These are phyloP conservation scores for Ataeniobius toweri DNA, from an alignment of 2,797 vertebrate species.

Conservation along the genomic window DNA sequence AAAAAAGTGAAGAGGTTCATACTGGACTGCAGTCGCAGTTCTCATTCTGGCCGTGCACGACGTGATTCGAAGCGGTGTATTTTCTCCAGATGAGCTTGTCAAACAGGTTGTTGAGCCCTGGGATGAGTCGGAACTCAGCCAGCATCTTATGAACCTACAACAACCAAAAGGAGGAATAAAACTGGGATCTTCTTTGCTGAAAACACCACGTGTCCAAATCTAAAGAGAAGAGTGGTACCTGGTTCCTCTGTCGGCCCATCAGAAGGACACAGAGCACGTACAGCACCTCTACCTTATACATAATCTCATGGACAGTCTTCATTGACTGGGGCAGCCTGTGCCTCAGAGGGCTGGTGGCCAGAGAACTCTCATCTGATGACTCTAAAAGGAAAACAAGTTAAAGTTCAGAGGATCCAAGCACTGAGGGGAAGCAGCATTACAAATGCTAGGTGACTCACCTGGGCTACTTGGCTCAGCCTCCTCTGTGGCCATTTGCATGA, in stretches of 20 bases:
- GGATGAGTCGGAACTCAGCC: slow-evolving; percentile 95
- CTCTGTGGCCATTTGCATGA: slow-evolving; percentile 96
- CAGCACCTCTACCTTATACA: slow-evolving; percentile 98
- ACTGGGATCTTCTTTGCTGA: neutral
- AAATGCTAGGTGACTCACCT: slow-evolving; percentile 75
- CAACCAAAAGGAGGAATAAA: neutral
- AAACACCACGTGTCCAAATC: neutral
- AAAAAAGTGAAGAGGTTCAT: slow-evolving; percentile 54
- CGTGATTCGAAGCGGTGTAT: slow-evolving; percentile 88
- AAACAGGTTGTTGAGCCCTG: slow-evolving; percentile 98
- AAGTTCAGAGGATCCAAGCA: neutral
- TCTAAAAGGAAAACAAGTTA: slow-evolving; percentile 74
- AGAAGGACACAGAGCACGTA: slow-evolving; percentile 97
- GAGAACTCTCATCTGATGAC: slow-evolving; percentile 90
- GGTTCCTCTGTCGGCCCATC: slow-evolving; percentile 97
- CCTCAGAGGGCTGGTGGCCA: slow-evolving; percentile 89
- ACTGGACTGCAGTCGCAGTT: slow-evolving; percentile 99
- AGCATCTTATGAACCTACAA: slow-evolving; percentile 97
- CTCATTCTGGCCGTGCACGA: slow-evolving; percentile 96
- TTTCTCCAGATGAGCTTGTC: slow-evolving; percentile 99
- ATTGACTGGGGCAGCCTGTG: slow-evolving; percentile 95
- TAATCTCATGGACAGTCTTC: slow-evolving; percentile 99
- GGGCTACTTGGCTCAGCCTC: slow-evolving; percentile 94
- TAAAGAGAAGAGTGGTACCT: slow-evolving; percentile 78
- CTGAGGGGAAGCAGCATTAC: neutral